Percentiles rank a stretch among this genome's conserved stretches.
These are phyloP conservation scores for Rhagium mordax DNA, from an alignment of 2,888 invertebrate genomes.

Conservation along the genomic window DNA sequence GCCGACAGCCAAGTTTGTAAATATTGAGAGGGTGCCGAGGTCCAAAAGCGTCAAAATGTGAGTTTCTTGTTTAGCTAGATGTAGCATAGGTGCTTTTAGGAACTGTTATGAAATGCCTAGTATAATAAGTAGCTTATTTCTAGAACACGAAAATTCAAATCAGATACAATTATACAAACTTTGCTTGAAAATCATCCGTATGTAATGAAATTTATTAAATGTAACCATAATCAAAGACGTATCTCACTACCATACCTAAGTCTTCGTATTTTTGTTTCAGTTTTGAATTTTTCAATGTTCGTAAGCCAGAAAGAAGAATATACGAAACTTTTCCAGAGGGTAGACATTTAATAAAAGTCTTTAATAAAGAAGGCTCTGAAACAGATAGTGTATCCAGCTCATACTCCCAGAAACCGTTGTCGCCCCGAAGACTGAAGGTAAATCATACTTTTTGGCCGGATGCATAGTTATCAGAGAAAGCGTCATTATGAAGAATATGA, in stretches of 20 bases:
- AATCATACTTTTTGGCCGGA: conserved; percentile 55
- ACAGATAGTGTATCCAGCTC: conserved; percentile 67
- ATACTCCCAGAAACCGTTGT: conserved; percentile 71
- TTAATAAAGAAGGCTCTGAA: conserved; percentile 62
- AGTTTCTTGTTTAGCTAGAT: conserved; percentile 50
- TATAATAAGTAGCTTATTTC: no score
- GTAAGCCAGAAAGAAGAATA: conserved; percentile 68
- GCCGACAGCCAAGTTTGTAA: conserved; percentile 66
- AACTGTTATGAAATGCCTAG: no score
- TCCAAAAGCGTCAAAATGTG: conserved; percentile 67
- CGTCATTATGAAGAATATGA: no score
- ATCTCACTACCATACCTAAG: not conserved
- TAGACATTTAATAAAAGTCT: conserved; percentile 69
- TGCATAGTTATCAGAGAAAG: no score
- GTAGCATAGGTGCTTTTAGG: no score
- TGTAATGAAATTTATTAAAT: no score
- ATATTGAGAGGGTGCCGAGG: conserved; percentile 67
- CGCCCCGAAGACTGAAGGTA: conserved; percentile 75
- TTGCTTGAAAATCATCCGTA: no score
- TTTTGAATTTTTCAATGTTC: conserved; percentile 71
- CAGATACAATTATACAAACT: not conserved
- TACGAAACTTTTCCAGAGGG: conserved; percentile 69
- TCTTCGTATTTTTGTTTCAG: conserved; percentile 59
- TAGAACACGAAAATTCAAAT: not conserved
- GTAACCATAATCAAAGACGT: no score